Evolutionary conservation across 2,113 vertebrate genomes (phyloP).

Genomic region (Phrynosoma platyrhinos): DNA sequence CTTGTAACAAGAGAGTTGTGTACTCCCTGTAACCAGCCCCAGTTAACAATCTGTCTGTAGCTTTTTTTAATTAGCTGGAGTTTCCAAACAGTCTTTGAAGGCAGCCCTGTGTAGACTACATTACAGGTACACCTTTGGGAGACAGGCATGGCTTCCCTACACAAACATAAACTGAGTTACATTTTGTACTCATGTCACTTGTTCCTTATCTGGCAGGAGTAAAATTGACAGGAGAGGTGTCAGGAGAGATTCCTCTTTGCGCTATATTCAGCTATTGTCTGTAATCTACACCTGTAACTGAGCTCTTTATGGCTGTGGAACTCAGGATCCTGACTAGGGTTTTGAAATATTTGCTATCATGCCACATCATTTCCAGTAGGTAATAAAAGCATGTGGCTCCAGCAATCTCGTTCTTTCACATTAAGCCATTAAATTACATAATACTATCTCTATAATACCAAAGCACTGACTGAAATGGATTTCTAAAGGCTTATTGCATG

Average conservation of each 20-base stretch:
- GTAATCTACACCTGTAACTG: conserved; percentile 4
- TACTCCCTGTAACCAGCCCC: no score
- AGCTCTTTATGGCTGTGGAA: background rate
- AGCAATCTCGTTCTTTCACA: background rate
- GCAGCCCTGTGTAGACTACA: background rate
- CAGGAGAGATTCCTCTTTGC: background rate
- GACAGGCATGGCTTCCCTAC: background rate
- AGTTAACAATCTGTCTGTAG: background rate
- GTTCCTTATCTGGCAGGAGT: background rate
- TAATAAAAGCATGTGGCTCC: background rate
- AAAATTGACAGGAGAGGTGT: background rate
- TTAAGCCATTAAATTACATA: background rate
- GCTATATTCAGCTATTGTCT: background rate
- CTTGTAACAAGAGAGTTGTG: background rate
- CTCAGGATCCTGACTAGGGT: conserved; percentile 10
- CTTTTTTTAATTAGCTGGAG: background rate
- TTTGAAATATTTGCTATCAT: conserved; percentile 1
- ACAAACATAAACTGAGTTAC: background rate
- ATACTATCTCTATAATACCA: conserved; percentile 5
- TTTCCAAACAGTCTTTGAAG: no score
- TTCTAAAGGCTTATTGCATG: conserved; percentile 37
- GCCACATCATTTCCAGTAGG: background rate
- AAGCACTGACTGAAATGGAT: background rate
- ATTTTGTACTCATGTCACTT: background rate
- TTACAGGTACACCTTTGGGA: background rate